phyloP scores from a whole-genome alignment of 1,140 invertebrate species.

The Capitella teleta region DNA sequence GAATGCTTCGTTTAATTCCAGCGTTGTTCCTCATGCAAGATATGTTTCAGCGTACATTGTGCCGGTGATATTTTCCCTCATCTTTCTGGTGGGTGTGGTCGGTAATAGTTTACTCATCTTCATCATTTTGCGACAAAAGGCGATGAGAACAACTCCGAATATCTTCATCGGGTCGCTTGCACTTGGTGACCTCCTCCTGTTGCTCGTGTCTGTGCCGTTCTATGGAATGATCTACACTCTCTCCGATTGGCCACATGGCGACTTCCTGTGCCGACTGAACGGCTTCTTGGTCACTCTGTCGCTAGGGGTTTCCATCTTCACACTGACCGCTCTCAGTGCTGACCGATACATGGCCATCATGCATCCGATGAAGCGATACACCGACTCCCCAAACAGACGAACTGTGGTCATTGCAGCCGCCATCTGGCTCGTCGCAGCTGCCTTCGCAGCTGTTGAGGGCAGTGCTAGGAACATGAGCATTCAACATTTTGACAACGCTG shows the following conservation, averaged over 20 bases:
- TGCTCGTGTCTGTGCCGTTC: conserved; percentile 68
- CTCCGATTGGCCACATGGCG: conserved; percentile 74
- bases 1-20: too few relatives aligned
- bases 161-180: conserved; percentile 74
- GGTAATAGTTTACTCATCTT: conserved; percentile 77
- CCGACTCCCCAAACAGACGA: conserved; percentile 35
- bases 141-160: conserved; percentile 66
- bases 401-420: conserved; percentile 46
- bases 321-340: conserved; percentile 74
- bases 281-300: conserved; percentile 83
- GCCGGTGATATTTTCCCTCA: conserved; percentile 70
- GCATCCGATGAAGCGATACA: conserved; percentile 57
- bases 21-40: too few relatives aligned
- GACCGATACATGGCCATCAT: conserved; percentile 81
- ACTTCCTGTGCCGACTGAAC: conserved; percentile 61
- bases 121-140: conserved; percentile 28
- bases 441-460: conserved; percentile 51
- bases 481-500: too few relatives aligned
- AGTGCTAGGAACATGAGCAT: neutral
- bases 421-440: conserved; percentile 74
- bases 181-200: conserved; percentile 67
- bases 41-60: conserved; percentile 82
- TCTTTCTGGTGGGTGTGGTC: conserved; percentile 73
- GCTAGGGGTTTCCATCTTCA: conserved; percentile 89
- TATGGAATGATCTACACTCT: conserved; percentile 70